Evolutionary conservation across 1,140 invertebrate species (phyloP), one percentile per base, ranked within the genome.

Genomic region (Polyergus mexicanus): DNA sequence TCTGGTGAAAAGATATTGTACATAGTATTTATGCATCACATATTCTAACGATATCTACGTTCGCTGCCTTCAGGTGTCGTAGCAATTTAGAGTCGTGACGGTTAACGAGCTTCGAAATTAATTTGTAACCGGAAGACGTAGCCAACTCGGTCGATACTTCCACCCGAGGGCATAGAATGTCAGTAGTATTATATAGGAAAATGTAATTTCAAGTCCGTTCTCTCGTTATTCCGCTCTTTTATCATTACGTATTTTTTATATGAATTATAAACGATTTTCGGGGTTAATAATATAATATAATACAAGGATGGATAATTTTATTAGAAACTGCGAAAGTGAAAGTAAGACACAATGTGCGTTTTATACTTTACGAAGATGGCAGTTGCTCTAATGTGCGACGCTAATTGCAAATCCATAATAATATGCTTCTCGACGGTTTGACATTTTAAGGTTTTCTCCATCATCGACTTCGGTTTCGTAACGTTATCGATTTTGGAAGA

Each of bases 121-220:
- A 89, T 90, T 90, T 85, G 69, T 85, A 89, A 90, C 86, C 87
- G 84, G 77, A 86, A 86, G 80, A 88, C 88, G 65, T 86, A 78
- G 76, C 58, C 84, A 83, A 51, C 4, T 51, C 56, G 47, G 44
- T 19, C 1, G 54, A 66, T 76, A 81, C 10, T 41, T 51, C 1
- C 3, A 32, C 47, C 16, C 13, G 60, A 68, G 44, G n/a, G n/a
- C 62, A 41, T n/a, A n/a, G 10, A 56, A 41, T 19, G 19, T 13
- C 41, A 1, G 6, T 13, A n/a, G n/a, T 41, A 44, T 69, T 38
- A 41, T 32, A 13, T 13, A 56, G 62, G 7, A 32, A 68, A 56
- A 32, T 16, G 6, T 47, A 77, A 56, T 58, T 58, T 41, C 16
- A 10, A n/a, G 3, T 38, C 44, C 13, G 28, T 10, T 56, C 44